Evolutionary conservation across 2,797 vertebrate species (phyloP).

Genomic region (Poeciliopsis presidionis): DNA sequence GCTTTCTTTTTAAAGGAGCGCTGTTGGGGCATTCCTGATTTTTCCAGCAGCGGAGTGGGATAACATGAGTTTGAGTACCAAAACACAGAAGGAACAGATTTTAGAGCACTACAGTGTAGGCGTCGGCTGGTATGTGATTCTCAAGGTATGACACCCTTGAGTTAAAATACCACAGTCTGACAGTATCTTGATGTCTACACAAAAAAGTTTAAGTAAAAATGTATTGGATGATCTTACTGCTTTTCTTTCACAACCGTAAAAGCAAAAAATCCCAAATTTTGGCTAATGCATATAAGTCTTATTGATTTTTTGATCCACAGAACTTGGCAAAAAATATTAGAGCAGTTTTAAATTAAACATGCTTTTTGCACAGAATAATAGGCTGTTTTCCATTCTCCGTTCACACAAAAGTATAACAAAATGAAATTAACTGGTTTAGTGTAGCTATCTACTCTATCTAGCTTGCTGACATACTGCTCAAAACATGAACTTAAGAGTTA

Average conservation of each 20-base stretch:
- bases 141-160: constrained; percentile 9
- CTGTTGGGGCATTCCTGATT: constrained; percentile 62
- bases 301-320: background rate
- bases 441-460: background rate
- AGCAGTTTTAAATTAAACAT: background rate
- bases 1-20: constrained; percentile 62
- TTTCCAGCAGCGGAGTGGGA: constrained; percentile 67
- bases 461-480: background rate
- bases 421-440: background rate
- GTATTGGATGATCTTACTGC: background rate
- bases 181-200: background rate
- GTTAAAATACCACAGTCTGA: background rate
- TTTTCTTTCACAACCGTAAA: background rate
- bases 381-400: background rate
- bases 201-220: background rate
- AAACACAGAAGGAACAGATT: constrained; percentile 50
- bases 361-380: background rate
- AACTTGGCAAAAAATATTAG: background rate
- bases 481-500: background rate
- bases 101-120: constrained; percentile 44
- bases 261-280: background rate
- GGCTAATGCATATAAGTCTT: background rate
- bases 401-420: background rate
- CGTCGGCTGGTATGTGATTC: constrained; percentile 53
- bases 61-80: constrained; percentile 45